Evolutionary conservation across 1,140 invertebrate species (phyloP).

Genomic region (Caenorhabditis brenneri): DNA sequence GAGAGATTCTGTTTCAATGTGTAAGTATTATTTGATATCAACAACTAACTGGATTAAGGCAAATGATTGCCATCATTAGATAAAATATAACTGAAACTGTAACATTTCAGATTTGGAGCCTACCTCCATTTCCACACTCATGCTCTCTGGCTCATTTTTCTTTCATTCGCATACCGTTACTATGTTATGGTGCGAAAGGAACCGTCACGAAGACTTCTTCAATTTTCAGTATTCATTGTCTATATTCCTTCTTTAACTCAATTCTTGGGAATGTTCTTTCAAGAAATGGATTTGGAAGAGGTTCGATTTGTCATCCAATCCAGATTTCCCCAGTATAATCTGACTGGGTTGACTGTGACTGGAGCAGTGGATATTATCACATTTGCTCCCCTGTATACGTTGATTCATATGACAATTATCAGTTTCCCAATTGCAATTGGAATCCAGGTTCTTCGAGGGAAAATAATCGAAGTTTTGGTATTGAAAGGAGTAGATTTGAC

Average conservation of each 20-base stretch:
- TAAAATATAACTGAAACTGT: neutral
- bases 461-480: neutral
- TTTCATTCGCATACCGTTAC: neutral
- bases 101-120: neutral
- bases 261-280: neutral
- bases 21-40: constrained; percentile 20
- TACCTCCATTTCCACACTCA: constrained; percentile 18
- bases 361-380: constrained; percentile 11
- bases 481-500: neutral
- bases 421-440: neutral
- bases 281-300: neutral
- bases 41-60: too few species aligned
- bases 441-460: constrained; percentile 20
- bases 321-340: constrained; percentile 21
- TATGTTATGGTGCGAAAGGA: neutral
- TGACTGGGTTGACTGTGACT: constrained; percentile 10
- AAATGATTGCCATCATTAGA: neutral
- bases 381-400: neutral
- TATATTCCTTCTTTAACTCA: constrained; percentile 30
- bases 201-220: neutral
- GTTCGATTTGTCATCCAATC: neutral
- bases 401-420: constrained; percentile 42
- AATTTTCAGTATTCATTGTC: neutral
- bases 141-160: neutral
- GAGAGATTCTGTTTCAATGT: constrained; percentile 22